Evolutionary conservation across 2,797 vertebrate species (phyloP).

Genomic region (Synaphobranchus kaupii): DNA sequence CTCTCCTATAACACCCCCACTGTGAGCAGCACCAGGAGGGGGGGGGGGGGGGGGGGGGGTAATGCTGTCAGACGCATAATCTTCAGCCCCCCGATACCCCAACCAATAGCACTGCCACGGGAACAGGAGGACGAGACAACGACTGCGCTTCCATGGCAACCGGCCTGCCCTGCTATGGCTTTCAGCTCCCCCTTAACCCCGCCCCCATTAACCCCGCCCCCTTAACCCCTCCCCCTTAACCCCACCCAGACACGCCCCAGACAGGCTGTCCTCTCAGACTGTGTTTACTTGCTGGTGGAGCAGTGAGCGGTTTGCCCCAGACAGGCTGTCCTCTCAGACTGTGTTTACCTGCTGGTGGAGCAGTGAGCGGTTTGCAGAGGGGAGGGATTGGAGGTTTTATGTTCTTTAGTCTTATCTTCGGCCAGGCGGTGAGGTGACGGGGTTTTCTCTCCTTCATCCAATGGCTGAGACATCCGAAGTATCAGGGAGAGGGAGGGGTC

Average conservation of each 20-base stretch:
- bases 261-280: neutral
- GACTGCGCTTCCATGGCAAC: conserved; percentile 13
- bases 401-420: neutral
- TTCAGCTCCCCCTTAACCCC: neutral
- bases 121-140: neutral
- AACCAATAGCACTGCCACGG: neutral
- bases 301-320: too few relatives aligned
- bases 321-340: too few relatives aligned
- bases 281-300: neutral
- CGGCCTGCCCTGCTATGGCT: neutral
- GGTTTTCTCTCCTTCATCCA: neutral
- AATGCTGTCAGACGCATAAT: conserved; percentile 8
- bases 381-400: neutral
- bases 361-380: neutral
- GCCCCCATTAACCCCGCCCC: too few relatives aligned
- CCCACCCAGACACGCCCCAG: neutral
- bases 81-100: neutral
- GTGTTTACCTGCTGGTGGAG: too few relatives aligned
- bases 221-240: neutral
- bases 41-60: neutral
- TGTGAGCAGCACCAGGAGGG: neutral
- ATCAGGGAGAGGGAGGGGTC: neutral
- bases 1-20: neutral
- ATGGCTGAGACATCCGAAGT: neutral
- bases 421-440: neutral